Conservation (phyloP, 2,113 vertebrate species). For the Junco hyemalis region DNA sequence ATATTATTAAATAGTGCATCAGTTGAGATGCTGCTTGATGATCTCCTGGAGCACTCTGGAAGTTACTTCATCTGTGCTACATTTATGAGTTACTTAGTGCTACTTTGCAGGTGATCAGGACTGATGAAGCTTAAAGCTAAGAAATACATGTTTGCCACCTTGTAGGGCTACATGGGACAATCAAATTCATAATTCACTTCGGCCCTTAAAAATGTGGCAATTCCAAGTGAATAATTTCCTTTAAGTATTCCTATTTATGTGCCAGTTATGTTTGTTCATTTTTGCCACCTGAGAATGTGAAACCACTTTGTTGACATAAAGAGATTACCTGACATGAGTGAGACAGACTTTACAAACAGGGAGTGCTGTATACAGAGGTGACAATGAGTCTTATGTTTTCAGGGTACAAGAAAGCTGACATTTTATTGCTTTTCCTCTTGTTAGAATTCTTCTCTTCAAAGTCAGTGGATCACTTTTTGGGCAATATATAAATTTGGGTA, state of each 20-base stretch:
- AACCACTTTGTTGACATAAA: neutral
- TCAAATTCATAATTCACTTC: neutral
- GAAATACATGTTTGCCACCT: neutral
- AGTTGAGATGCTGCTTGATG: neutral
- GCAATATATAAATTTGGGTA: neutral
- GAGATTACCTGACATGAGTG: neutral
- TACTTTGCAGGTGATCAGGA: neutral
- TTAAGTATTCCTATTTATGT: neutral
- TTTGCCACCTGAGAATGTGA: neutral
- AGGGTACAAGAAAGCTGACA: neutral
- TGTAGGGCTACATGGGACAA: rapidly evolving
- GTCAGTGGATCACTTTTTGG: neutral
- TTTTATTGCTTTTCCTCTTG: neutral
- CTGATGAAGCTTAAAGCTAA: neutral
- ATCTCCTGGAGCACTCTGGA: neutral
- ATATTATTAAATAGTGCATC: neutral
- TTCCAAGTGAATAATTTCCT: neutral
- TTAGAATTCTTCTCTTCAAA: neutral
- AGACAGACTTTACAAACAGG: neutral
- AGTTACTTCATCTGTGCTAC: neutral
- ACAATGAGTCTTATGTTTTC: neutral
- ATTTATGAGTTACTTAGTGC: neutral
- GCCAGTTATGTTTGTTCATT: neutral
- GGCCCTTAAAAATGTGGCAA: neutral
- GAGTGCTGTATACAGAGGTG: neutral